These are phyloP conservation scores for Lophotriccus pileatus DNA, from an alignment of 2,797 vertebrate genomes.

Conservation along the genomic window DNA sequence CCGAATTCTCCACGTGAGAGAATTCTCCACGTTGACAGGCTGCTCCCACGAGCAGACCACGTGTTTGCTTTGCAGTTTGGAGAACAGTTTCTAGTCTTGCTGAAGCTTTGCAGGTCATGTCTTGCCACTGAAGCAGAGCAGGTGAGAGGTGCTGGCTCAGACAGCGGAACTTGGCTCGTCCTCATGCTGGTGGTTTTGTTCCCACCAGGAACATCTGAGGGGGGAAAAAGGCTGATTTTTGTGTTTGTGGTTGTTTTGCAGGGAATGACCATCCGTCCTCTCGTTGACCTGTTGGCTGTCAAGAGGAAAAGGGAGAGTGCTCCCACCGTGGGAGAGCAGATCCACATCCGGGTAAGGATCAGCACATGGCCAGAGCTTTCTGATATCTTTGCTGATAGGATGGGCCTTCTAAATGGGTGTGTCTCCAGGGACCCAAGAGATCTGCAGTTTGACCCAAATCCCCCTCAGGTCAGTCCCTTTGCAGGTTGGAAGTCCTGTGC, in stretches of 20 bases:
- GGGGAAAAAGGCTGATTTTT: not conserved
- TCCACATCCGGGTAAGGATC: constrained; percentile 80
- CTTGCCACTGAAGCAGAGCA: not conserved
- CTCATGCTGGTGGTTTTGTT: rapidly evolving
- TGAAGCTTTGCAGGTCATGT: not conserved
- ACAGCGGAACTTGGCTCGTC: not conserved
- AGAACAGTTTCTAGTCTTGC: not conserved
- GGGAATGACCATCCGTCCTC: constrained; percentile 85
- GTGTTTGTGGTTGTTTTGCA: constrained; percentile 11
- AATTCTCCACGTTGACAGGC: rapidly evolving
- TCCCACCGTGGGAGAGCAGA: constrained; percentile 83
- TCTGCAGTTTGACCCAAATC: not conserved
- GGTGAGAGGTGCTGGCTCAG: not conserved
- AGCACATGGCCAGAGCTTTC: rapidly evolving
- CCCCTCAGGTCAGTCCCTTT: not conserved
- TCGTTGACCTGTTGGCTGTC: constrained; percentile 84
- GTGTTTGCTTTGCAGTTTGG: not conserved
- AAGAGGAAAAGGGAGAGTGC: constrained; percentile 81
- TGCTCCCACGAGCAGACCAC: not conserved
- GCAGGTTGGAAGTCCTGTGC: not conserved
- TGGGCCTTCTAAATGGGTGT: not conserved
- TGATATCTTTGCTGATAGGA: rapidly evolving
- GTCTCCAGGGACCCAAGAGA: not conserved
- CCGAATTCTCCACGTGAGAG: not conserved
- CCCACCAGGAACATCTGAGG: rapidly evolving